These are phyloP conservation scores for Halocaridina rubra DNA, from an alignment of 2,888 invertebrate species.

Conservation along the genomic window DNA sequence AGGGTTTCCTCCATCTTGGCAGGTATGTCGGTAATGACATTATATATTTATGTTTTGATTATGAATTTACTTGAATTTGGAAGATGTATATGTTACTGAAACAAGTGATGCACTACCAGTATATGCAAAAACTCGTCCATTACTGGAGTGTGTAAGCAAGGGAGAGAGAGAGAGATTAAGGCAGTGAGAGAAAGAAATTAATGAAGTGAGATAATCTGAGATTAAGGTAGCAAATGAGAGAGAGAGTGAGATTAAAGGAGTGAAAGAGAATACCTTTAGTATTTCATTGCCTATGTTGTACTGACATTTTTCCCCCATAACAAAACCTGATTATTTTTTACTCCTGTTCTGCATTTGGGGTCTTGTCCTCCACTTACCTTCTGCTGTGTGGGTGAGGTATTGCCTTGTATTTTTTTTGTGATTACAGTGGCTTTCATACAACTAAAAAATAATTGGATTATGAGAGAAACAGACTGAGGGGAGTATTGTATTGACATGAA, in stretches of 20 bases:
- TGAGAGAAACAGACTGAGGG: no score
- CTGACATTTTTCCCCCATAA: neutral
- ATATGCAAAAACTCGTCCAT: neutral
- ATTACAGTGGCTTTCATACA: no score
- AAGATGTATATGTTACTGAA: neutral
- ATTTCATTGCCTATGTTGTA: neutral
- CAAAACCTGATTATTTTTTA: neutral
- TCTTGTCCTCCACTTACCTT: no score
- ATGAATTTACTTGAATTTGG: neutral
- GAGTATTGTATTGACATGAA: no score
- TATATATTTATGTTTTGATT: no score
- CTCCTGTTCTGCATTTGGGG: no score
- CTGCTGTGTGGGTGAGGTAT: no score
- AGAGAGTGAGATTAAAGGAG: neutral
- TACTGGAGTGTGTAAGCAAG: constrained; percentile 5
- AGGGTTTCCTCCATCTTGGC: no score
- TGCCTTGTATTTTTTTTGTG: no score
- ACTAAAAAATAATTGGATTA: no score
- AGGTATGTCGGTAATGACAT: no score
- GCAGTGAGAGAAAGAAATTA: constrained; percentile 4
- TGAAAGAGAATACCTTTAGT: neutral
- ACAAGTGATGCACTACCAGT: neutral
- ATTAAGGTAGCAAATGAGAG: neutral
- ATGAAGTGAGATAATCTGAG: constrained; percentile 5
- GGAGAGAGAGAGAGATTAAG: constrained; percentile 18